A percentile compares a stretch with the other conserved stretches of the same genome.
phyloP scores from a whole-genome alignment of 2,113 vertebrate genomes.

The Lepisosteus osseus region DNA sequence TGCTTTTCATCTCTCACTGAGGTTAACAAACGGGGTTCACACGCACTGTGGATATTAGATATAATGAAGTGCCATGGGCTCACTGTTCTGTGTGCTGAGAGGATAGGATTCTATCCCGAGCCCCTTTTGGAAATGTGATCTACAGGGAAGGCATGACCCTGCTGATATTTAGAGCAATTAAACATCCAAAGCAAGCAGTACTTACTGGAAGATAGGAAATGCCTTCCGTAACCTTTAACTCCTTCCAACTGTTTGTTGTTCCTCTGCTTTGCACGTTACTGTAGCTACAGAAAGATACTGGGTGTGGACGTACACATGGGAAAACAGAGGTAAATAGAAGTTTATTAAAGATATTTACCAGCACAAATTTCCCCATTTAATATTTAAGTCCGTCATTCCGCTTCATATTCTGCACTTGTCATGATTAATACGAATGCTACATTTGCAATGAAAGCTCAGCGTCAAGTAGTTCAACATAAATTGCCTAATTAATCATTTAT shows the following conservation, averaged over 20 bases:
- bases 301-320: neutral
- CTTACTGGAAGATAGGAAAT: conserved; percentile 38
- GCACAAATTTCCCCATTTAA: too few relatives aligned
- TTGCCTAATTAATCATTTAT: too few relatives aligned
- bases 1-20: neutral
- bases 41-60: too few relatives aligned
- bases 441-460: too few relatives aligned
- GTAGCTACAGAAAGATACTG: conserved; percentile 19
- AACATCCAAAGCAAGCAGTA: conserved; percentile 36
- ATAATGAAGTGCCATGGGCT: too few relatives aligned
- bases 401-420: too few relatives aligned
- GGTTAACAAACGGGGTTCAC: too few relatives aligned
- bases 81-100: neutral
- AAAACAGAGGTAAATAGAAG: neutral
- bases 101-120: too few relatives aligned
- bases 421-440: too few relatives aligned
- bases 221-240: conserved; percentile 37
- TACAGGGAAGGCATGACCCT: conserved; percentile 49
- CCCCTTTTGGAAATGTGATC: conserved; percentile 50
- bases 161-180: conserved; percentile 35
- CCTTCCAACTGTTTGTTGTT: conserved; percentile 42
- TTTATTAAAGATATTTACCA: too few relatives aligned
- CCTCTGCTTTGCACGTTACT: conserved; percentile 43
- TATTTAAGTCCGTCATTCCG: too few relatives aligned
- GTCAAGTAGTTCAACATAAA: too few relatives aligned